Base-by-base conservation (phyloP, 2,113 vertebrate species). In the Atlantisia rogersi region DNA sequence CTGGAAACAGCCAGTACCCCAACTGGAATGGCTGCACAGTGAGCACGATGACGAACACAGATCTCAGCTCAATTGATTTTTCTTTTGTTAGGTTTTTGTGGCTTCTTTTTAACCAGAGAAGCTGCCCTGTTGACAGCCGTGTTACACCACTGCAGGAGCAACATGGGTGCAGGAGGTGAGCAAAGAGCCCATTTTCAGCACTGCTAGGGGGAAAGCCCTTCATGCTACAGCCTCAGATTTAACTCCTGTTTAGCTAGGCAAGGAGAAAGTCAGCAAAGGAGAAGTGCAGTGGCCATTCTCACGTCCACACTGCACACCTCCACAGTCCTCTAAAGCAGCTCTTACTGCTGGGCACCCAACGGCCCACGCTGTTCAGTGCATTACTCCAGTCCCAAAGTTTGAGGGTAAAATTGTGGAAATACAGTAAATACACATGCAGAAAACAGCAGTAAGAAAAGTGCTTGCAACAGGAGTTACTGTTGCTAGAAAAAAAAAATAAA, bases 281-380 rank as follows among this genome's bases (percentile, higher is more conserved):
- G 37, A 76, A 79, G 71, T 13, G 29, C 18, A 32, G 65, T 39
- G 59, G 15, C 17, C 55, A 37, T 62, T 32, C 31, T 50, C 60
- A 37, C 21, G n/a, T 63, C 55, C 44, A 16, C 32, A 35, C 22
- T 52, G 40, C 32, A 25, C 14, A 1, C 10, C 64, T 22, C 11
- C 56, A 39, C 44, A 63, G 50, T 26, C 40, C 78, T 83, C 37
- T 42, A 77, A 42, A 9, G 11, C 80, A 81, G 35, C 63, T 84
- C 32, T 6, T 79, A n/a, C 63, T 2, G 2, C 0, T 25, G 14
- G 8, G 44, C 55, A 74, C 18, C 15, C 48, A 35, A 20, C 0
- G 1, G 42, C 20, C 76, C 39, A 1, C 0, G 0, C n/a, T 17
- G 9, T 5, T 56, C 46, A 32, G 6, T 6, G 25, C 3, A 5